phyloP scores from a whole-genome alignment of 2,888 invertebrate genomes.

The Cosmopolites sordidus region DNA sequence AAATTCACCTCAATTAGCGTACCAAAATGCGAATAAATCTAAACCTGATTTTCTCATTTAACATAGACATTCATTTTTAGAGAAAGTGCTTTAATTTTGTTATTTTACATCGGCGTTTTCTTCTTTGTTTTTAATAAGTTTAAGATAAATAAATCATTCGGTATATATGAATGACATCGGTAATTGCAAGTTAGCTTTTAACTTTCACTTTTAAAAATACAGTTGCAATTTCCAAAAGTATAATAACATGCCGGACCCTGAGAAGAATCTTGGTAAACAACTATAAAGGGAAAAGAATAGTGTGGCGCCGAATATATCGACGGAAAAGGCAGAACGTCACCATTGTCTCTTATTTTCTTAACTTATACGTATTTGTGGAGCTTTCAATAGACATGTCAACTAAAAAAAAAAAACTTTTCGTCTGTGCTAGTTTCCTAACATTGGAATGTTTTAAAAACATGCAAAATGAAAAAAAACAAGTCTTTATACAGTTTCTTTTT shows the following conservation, averaged over 20 bases:
- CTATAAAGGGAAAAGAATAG: too few relatives aligned
- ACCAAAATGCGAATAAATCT: conserved; percentile 1
- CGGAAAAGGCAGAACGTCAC: too few relatives aligned
- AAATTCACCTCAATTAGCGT: conserved; percentile 2
- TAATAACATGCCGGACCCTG: too few relatives aligned
- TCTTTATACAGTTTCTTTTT: too few relatives aligned
- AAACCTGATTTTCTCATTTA: conserved; percentile 9
- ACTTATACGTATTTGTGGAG: conserved; percentile 13
- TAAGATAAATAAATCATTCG: background rate
- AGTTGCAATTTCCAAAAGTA: too few relatives aligned
- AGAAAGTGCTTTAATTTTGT: conserved; percentile 8
- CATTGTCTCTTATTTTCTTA: background rate
- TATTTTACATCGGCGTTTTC: background rate
- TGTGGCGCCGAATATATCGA: too few relatives aligned
- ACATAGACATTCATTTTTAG: conserved; percentile 1
- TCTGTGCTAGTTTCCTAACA: background rate
- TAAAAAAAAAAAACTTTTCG: conserved; percentile 4
- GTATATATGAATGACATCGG: background rate
- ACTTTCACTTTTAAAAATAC: background rate
- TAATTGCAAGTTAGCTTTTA: background rate
- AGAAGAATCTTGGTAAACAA: too few relatives aligned
- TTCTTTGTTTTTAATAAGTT: too few relatives aligned
- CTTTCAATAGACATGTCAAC: conserved; percentile 11
- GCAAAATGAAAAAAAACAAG: conserved; percentile 14
- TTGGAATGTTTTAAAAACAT: background rate